Base-by-base conservation (phyloP, 2,888 invertebrate genomes). In the Polietes domitor region DNA sequence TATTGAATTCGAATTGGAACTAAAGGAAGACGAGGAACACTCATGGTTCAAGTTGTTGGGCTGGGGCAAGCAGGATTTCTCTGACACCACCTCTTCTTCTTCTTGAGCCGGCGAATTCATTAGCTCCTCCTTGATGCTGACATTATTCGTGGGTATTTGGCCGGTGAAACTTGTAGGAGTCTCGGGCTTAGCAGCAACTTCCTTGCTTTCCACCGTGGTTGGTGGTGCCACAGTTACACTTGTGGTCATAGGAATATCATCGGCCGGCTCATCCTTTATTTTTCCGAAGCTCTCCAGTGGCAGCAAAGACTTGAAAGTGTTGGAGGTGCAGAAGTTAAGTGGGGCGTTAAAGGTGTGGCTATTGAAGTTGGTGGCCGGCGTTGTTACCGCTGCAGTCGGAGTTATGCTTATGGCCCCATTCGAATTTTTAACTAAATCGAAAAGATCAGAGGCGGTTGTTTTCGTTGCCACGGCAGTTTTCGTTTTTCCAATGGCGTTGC, bases 341-440 rank as follows among this genome's bases (percentile, higher is more conserved):
- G 74, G 55, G 53, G 58, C n/a, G 41, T 24, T 32, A 70, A 71
- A 63, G 74, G n/a, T 47, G 24, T 71, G 9, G 19, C 41, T 26
- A 37, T 26, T 9, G 65, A 19, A 58, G 55, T 15, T 24, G 55
- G 32, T 0, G 10, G 43, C 15, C 2, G 28, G 24, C 1, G 87
- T 85, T 12, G 83, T 55, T 63, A 68, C 80, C 85, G 50, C 80
- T 7, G 63, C 28, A 37, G 82, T 61, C 10, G 86, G 85, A 61
- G 88, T 81, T 68, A 89, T 88, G 76, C 88, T 88, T 7, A 89
- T 89, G 61, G 90, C 89, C 41, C 90, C 89, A 81, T 91, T 89
- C 0, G 92, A 91, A 79, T 91, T 91, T 87, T 91, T 91, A 19
- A 91, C 89, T 78, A 92, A 86, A 85, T 92, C 91, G 55, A 91